Conservation (phyloP, 2,113 vertebrate genomes). For the Jacana jacana region DNA sequence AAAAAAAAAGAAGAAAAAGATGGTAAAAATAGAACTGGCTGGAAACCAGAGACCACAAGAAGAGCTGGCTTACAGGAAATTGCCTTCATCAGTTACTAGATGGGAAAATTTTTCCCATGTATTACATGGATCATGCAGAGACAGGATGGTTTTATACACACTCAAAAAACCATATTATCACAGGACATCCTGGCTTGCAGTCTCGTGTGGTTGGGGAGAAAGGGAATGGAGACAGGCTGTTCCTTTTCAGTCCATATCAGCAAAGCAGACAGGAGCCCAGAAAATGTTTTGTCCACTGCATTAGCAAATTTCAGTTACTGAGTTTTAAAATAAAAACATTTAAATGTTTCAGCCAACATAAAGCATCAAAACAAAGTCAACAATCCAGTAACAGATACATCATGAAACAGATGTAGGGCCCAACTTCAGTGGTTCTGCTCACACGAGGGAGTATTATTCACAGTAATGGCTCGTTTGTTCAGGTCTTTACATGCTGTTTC, state of each 20-base stretch:
- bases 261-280: not conserved
- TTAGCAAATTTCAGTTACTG: not conserved
- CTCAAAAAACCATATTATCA: not conserved
- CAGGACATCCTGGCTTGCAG: not conserved
- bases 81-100: constrained; percentile 55
- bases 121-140: not conserved
- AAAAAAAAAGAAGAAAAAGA: not conserved
- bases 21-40: constrained; percentile 72
- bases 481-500: not conserved
- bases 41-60: constrained; percentile 66
- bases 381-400: not conserved
- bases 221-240: not conserved
- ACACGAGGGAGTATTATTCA: not conserved
- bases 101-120: constrained; percentile 28
- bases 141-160: not conserved
- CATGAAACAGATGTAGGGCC: not conserved
- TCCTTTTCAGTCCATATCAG: not conserved
- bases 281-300: not conserved
- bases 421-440: not conserved
- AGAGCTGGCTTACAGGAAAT: constrained; percentile 67
- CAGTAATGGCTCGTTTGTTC: not conserved
- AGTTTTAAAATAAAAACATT: not conserved
- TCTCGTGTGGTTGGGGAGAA: not conserved
- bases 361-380: not conserved
- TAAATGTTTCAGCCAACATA: not conserved